Conservation (phyloP, 2,888 invertebrate genomes). For the Hemicrepidius hirtus region DNA sequence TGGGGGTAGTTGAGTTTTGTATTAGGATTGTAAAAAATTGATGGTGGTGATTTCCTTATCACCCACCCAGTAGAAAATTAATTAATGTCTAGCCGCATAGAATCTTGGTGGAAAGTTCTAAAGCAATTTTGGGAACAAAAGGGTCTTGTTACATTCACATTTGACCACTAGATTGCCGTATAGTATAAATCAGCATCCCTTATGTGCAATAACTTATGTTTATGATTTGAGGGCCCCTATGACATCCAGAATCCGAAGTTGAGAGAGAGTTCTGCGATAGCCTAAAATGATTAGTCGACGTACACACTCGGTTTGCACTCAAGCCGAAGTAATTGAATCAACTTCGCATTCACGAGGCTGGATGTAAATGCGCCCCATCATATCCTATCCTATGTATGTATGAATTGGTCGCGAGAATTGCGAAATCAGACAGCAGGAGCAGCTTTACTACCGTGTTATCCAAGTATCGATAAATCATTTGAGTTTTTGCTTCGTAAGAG, state of each 20-base stretch:
- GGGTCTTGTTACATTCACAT: conserved; percentile 37
- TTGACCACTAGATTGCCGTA: conserved; percentile 43
- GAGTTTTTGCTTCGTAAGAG: conserved; percentile 63
- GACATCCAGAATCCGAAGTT: conserved; percentile 42
- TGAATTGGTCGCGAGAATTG: conserved; percentile 34
- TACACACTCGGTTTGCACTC: conserved; percentile 23
- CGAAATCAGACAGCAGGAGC: conserved; percentile 37
- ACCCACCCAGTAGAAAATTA: too few relatives aligned
- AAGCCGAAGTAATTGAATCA: conserved; percentile 49
- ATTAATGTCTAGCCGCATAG: too few relatives aligned
- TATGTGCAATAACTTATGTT: conserved; percentile 57
- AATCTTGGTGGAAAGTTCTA: background rate
- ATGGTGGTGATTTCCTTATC: too few relatives aligned
- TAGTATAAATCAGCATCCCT: conserved; percentile 54
- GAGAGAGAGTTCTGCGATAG: conserved; percentile 33
- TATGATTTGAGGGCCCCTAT: conserved; percentile 53
- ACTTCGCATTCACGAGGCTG: conserved; percentile 28
- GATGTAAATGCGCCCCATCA: conserved; percentile 20
- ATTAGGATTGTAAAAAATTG: too few relatives aligned
- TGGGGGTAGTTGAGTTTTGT: too few relatives aligned
- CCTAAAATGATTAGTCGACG: conserved; percentile 56
- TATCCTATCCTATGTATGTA: too few relatives aligned
- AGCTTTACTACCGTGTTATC: conserved; percentile 44
- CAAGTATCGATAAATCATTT: conserved; percentile 64
- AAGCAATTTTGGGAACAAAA: conserved; percentile 38